Evolutionary conservation across 2,113 vertebrate species (phyloP).

Genomic region (Dipodomys spectabilis): DNA sequence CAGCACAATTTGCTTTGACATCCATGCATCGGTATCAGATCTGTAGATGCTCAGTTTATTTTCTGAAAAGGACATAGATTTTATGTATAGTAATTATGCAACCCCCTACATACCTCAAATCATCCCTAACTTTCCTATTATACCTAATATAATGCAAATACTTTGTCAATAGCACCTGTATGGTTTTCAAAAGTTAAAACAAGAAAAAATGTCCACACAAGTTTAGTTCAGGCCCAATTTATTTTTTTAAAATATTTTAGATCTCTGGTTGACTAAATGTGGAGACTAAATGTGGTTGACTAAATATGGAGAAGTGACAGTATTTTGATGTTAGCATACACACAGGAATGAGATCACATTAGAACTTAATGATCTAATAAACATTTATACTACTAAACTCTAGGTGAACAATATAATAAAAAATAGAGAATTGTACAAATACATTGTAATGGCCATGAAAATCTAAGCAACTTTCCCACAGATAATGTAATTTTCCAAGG

Average conservation of each 20-base stretch:
- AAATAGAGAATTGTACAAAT: background rate
- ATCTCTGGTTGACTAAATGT: background rate
- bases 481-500: background rate
- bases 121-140: background rate
- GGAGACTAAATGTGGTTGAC: too few relatives aligned
- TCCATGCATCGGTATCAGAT: background rate
- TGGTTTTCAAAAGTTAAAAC: background rate
- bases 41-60: rapidly evolving
- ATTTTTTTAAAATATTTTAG: background rate
- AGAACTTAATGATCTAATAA: background rate
- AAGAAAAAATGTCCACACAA: background rate
- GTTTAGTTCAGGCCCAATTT: background rate
- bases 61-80: background rate
- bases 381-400: background rate
- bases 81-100: background rate
- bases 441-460: background rate
- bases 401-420: background rate
- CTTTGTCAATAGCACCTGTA: background rate
- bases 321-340: background rate
- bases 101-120: background rate
- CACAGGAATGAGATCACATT: background rate
- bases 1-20: background rate
- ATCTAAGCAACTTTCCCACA: background rate
- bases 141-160: background rate
- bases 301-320: background rate